Evolutionary conservation across 2,888 invertebrate genomes (phyloP), one percentile per base, ranked within the genome.

Genomic region (Podabrus alpinus): DNA sequence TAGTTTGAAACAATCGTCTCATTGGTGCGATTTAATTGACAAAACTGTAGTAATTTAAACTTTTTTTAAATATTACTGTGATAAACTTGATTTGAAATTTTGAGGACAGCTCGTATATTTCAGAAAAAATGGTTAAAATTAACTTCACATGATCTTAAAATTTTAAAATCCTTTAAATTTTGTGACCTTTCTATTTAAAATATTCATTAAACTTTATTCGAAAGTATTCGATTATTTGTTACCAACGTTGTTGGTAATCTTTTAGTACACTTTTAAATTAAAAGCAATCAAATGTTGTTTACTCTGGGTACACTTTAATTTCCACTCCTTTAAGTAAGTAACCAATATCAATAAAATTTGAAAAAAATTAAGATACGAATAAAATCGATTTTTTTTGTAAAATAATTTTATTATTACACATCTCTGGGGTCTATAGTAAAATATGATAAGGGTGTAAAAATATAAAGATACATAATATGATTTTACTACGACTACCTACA

Each of bases 261-360:
- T 21, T 64, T 21, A n/a, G 62, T 21, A 64, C 15, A 64, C 19
- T 64, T 64, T 64, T 64, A 64, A 64, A 64, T 64, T 64, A 64
- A 64, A 64, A 64, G 62, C 62, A 64, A 64, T 64, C 62, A 64
- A 64, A 64, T 64, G 21, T 64, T 64, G 21, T 64, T 64, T 64
- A 21, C 62, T 9, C 16, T 64, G 62, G 2, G 62, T 64, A 64
- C 62, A 16, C 19, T 21, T 17, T 64, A 64, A 64, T 64, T 64
- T 64, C 19, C 62, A 21, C 62, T 19, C 62, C 45, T 45, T 64
- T 19, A 19, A 64, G 21, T 64, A 64, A 64, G 17, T 45, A 45
- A 45, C 45, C 45, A n/a, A 45, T 45, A 45, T 45, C 45, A 45
- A 45, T 45, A 45, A 45, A n/a, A 45, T n/a, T 45, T 5, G 61